Evolutionary conservation across 2,797 vertebrate species (phyloP), one percentile per base, ranked within the genome.

Genomic region (Urophycis tenuis): DNA sequence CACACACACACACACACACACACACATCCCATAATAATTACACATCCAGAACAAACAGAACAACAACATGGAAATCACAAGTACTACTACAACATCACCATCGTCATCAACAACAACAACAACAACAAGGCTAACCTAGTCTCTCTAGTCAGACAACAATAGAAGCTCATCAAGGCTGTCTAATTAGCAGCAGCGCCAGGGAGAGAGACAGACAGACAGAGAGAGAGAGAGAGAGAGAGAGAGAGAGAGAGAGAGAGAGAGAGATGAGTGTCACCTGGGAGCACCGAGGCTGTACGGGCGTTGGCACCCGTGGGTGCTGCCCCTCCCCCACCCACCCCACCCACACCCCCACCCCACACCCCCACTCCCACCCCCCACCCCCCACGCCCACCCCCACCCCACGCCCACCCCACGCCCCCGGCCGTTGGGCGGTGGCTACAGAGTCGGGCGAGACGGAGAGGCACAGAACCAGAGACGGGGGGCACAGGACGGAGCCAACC

Each of bases 21-120:
- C 53, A 60, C 53, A 60, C 53, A 60, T 25, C 53, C 53, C 53
- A 25, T 19, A n/a, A 25, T 85, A 90, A 88, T 90, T 87, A 88
- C 86, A 88, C 85, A 87, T 83, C 87, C 82, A 90, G 85, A 89
- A 84, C 80, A 90, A 87, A 81, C 87, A 87, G 87, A 87, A 88
- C 86, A 73, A 64, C 31, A 74, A 74, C 84, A 88, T 77, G 80
- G 80, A 89, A 89, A 83, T 81, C 80, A 84, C 80, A 82, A 81
- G 33, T 75, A 73, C 30, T 79, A 35, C 70, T 72, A 64, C 53
- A 60, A 60, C 53, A 60, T 60, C 19, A 53, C 3, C 49, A 53
- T 22, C 49, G 25, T n/a, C 53, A 60, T 9, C 53, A n/a, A 25
- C 67, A 60, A 41, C 80, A 87, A 74, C 34, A 72, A 86, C 77